Percentiles rank a stretch among this genome's conserved stretches.
These are phyloP conservation scores for Desmodus rotundus DNA, from an alignment of 2,113 vertebrate species.

Conservation along the genomic window DNA sequence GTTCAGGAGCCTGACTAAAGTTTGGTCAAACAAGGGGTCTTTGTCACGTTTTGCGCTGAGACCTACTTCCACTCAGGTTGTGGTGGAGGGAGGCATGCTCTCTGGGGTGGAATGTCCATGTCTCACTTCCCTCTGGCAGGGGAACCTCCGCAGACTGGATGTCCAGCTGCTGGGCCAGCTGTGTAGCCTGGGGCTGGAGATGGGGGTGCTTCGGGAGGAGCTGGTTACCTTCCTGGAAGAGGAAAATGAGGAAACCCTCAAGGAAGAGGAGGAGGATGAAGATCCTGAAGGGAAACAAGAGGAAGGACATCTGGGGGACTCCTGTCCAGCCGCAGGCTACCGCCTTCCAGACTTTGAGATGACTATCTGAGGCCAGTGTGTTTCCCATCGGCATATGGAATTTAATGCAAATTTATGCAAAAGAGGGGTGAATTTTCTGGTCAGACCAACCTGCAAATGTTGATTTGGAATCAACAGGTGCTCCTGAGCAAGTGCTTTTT, in stretches of 20 bases:
- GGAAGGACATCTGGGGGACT: background rate
- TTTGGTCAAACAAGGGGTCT: background rate
- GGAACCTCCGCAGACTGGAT: slow-evolving; percentile 49
- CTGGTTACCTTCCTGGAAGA: slow-evolving; percentile 51
- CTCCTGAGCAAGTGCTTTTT: background rate
- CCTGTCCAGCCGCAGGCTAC: background rate
- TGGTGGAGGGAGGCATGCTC: too few species aligned
- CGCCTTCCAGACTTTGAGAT: slow-evolving; percentile 66
- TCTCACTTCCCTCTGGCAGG: slow-evolving; percentile 4
- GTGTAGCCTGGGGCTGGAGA: slow-evolving; percentile 64
- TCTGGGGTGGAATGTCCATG: too few species aligned
- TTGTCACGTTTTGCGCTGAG: background rate
- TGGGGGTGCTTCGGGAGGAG: slow-evolving; percentile 55
- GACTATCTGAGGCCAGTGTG: slow-evolving; percentile 44
- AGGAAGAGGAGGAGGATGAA: slow-evolving; percentile 5
- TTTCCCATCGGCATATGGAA: background rate
- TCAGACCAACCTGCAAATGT: background rate
- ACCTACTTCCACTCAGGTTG: background rate
- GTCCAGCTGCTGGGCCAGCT: slow-evolving; percentile 62
- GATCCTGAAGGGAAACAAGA: background rate
- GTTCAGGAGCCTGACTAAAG: background rate
- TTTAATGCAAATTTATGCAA: background rate
- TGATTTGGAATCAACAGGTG: accelerated
- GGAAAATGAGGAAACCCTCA: background rate
- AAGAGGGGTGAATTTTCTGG: background rate